A percentile compares a stretch with the other conserved stretches of the same genome.
These are phyloP conservation scores for Lasioglossum leucozonium DNA, from an alignment of 2,888 invertebrate species.

Conservation along the genomic window DNA sequence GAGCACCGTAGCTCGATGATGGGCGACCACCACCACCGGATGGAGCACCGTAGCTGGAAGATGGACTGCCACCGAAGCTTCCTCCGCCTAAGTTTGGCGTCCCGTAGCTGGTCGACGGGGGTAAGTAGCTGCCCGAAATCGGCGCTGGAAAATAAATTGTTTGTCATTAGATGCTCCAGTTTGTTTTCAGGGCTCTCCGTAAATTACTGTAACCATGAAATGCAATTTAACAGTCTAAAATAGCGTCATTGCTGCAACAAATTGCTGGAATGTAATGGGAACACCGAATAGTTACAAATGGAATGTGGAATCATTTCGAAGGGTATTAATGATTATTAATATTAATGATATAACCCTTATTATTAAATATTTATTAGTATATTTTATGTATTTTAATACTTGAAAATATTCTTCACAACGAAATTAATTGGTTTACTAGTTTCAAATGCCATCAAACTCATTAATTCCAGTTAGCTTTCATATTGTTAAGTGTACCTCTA, in stretches of 20 bases:
- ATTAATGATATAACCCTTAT: no score
- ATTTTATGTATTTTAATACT: no score
- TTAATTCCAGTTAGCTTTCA: neutral
- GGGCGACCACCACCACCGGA: slow-evolving; percentile 75
- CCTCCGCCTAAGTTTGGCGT: slow-evolving; percentile 70
- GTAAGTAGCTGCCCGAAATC: slow-evolving; percentile 86
- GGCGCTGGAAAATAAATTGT: slow-evolving; percentile 83
- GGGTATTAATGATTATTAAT: no score
- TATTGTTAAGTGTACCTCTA: neutral
- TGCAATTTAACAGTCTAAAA: neutral
- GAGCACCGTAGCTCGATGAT: slow-evolving; percentile 78
- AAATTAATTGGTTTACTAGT: neutral
- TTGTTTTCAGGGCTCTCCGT: neutral
- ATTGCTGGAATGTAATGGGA: neutral
- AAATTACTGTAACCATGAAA: neutral
- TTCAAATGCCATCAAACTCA: neutral
- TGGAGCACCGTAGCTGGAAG: slow-evolving; percentile 75
- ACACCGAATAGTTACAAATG: no score
- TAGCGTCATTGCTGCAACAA: neutral
- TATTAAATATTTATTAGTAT: no score
- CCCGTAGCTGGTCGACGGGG: slow-evolving; percentile 86
- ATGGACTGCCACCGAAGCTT: slow-evolving; percentile 71
- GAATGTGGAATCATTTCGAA: neutral
- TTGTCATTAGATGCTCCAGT: neutral
- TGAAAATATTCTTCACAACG: neutral